Evolutionary conservation across 2,888 invertebrate species (phyloP), one percentile per base, ranked within the genome.

Genomic region (Gandaritis pyraliata): DNA sequence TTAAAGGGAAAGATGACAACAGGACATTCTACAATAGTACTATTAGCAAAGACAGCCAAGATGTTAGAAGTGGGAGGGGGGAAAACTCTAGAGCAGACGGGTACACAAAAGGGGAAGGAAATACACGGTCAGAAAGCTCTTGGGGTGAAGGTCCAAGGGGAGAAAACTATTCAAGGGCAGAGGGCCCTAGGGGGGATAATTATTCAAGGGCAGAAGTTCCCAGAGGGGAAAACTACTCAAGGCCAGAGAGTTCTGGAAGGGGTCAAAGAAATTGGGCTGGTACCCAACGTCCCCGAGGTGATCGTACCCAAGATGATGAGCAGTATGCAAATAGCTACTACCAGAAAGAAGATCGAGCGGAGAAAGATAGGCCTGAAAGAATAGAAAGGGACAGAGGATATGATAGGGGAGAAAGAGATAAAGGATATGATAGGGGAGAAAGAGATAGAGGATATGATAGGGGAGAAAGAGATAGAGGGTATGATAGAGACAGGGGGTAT

Each of bases 1-100:
- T 74, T 41, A 90, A 85, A 62, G 81, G 73, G 64, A 90, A 86
- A 76, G 90, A 90, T 49, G 88, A 89, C 56, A 80, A 81, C 57
- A 80, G 87, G 13, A 90, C 87, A 39, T 91, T 87, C 66, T 90
- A 91, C 61, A 91, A 90, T 70, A 91, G 88, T 71, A 73, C 83
- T 47, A 83, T 86, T 48, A 81, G 75, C 71, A 88, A 88, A 71
- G 80, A 81, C 46, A 83, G 80, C 57, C 87, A 88, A 58, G 90
- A 90, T 72, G 78, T 81, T 1, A 83, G 87, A 53, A 82, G 82
- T 65, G 82, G 81, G 5, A 83, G 82, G 63, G 82, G 81, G 13
- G 63, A 63, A 39, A 47, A 36, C 50, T 55, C 55, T 30, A 36
- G 41, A 45, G 12, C 52, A 11, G 61, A 56, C n/a, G n/a, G 87